Base-by-base conservation (phyloP, 1,140 invertebrate genomes). In the Panagrolaimus sp. region DNA sequence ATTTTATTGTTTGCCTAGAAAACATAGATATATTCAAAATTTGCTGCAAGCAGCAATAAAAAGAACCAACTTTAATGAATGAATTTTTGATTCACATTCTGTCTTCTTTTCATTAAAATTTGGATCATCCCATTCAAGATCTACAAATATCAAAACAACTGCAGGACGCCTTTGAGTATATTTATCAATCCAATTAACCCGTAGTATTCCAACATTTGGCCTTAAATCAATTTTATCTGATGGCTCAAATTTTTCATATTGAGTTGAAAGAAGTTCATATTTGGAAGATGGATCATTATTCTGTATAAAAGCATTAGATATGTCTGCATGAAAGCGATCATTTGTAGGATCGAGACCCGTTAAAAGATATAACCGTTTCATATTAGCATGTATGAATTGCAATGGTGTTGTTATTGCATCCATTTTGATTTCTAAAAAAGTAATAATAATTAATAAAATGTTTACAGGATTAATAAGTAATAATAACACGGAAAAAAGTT, bases 61-160 rank as follows among this genome's bases (percentile, higher is more conserved):
- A 66, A 25, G 20, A 27, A 68, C n/a, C 5, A 1, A 70, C 74
- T 74, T 69, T 11, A 76, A 53, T 1, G 77, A 70, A 31, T 68
- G 68, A 45, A 76, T 72, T 46, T 79, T 76, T 8, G 73, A 71
- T 7, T 91, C 89, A 86, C 92, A 96, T 84, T 96, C 92, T 76
- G 91, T 89, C 81, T 92, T 92, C 79, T 91, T 95, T 75, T 96
- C 92, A 78, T 91, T 90, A 92, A 93, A 98, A 62, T 90, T 86
- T 0, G 88, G 85, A 85, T 96, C 92, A 83, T 93, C 92, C 95
- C 95, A 98, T 85, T 98, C 93, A 75, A 98, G 87, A 80, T 98
- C 93, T 84, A 92, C 92, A 84, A 98, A 98, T 45, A 94, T 87
- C 9, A 96, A 92, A 63, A 96, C 89, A 0, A 97, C 89, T 4